A percentile compares a stretch with the other conserved stretches of the same genome.
Conservation (phyloP, 2,797 vertebrate genomes). For the Harpagifer antarcticus region DNA sequence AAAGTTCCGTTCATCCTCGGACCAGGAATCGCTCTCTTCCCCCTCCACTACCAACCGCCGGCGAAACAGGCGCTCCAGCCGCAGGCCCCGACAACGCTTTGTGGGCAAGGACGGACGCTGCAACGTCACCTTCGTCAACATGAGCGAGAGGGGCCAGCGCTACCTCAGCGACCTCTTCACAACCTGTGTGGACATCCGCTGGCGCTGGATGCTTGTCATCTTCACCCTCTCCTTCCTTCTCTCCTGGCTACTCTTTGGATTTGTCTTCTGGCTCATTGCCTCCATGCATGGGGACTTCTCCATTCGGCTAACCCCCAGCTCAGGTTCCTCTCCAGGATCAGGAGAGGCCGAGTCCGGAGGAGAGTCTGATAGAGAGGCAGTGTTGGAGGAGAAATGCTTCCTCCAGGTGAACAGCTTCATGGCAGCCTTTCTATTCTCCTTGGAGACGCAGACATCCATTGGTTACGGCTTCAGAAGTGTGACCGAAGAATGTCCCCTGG, state of each 20-base stretch:
- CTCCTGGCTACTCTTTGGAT: conserved; percentile 95
- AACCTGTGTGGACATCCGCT: conserved; percentile 95
- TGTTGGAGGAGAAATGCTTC: conserved; percentile 87
- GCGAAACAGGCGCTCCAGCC: conserved; percentile 67
- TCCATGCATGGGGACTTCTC: conserved; percentile 86
- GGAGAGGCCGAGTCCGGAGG: conserved; percentile 64
- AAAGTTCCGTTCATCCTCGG: conserved; percentile 59
- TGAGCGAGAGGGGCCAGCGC: conserved; percentile 92
- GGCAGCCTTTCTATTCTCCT: conserved; percentile 93
- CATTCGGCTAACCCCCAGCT: conserved; percentile 66
- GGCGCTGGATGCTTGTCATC: conserved; percentile 95
- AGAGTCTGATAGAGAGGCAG: conserved; percentile 62
- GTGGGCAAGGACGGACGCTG: conserved; percentile 89
- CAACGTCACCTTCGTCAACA: conserved; percentile 92
- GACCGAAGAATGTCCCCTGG: conserved; percentile 94
- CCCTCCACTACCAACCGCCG: conserved; percentile 65
- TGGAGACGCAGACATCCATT: conserved; percentile 93
- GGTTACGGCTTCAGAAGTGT: conserved; percentile 94
- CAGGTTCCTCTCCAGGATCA: conserved; percentile 66
- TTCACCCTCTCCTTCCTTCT: conserved; percentile 95
- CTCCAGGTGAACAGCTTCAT: conserved; percentile 93
- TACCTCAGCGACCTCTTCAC: conserved; percentile 95
- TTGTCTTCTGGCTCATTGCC: conserved; percentile 94
- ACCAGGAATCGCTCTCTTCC: conserved; percentile 70
- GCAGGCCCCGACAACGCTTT: conserved; percentile 85